Base-by-base conservation (phyloP, 1,140 invertebrate genomes). In the Lepidurus packardi region DNA sequence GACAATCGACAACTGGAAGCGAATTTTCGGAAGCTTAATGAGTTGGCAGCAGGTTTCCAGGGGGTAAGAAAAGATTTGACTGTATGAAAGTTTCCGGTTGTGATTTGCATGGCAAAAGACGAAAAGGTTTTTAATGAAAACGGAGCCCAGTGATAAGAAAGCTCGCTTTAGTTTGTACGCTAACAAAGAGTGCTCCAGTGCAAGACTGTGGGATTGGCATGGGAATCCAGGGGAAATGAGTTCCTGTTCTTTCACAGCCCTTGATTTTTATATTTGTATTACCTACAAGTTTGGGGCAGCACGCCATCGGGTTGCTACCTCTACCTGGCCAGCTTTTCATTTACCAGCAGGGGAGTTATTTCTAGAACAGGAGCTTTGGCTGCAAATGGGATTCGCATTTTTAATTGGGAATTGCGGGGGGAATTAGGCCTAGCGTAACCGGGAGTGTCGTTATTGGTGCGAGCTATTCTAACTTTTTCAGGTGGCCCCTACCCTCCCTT, bases 301-400 rank as follows among this genome's bases (percentile, higher is more conserved):
- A 65, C 53, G 53, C 53, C 53, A 65, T 5, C 13, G n/a, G 53
- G 16, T 65, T 7, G 21, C 16, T 65, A 65, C 53, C 53, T 47
- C 21, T n/a, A 65, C 7, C 6, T 16, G 16, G 16, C 53, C 53
- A 5, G 16, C 16, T 1, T n/a, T n/a, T 65, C 21, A 65, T n/a
- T n/a, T 13, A 65, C 16, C 6, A 16, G 13, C 7, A 16, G 53
- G 53, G 53, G 53, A 65, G 21, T 21, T 65, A 65, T 65, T 65
- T 65, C 6, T 65, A 65, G 53, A 65, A 65, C 53, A 16, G 53
- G 21, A 65, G 53, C 16, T 21, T 65, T 65, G 6, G 16, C 53
- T 65, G 53, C 21, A 65, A 65, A 65, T 65, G 53, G 53, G 53
- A 65, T 65, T 65, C 53, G 53, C 53, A 65, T 65, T 65, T 65